phyloP scores from a whole-genome alignment of 2,797 vertebrate species.

The Centroberyx gerrardi region DNA sequence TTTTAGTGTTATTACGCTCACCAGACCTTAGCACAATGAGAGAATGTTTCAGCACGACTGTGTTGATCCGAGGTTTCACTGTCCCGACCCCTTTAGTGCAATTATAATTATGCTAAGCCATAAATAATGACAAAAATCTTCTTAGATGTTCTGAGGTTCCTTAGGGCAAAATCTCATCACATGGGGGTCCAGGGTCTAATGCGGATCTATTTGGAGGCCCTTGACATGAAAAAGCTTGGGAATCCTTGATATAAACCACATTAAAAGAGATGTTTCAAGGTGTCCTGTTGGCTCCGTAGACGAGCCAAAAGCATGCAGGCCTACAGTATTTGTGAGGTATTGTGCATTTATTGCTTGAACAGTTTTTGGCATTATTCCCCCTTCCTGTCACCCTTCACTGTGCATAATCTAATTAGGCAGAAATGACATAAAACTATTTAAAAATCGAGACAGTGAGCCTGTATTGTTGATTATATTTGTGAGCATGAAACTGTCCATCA shows the following conservation, averaged over 20 bases:
- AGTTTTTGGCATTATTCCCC: constrained; percentile 14
- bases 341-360: not conserved
- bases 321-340: not conserved
- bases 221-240: too few species aligned
- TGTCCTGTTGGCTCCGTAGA: not conserved
- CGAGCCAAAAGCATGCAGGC: not conserved
- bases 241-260: not conserved
- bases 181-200: too few species aligned
- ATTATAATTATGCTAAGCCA: too few species aligned
- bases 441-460: not conserved
- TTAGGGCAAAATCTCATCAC: too few species aligned
- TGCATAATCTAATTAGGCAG: not conserved
- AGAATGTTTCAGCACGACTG: too few species aligned
- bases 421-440: not conserved
- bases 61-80: too few species aligned
- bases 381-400: constrained; percentile 1
- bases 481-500: not conserved
- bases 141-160: too few species aligned
- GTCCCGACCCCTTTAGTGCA: too few species aligned
- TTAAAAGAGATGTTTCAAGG: not conserved
- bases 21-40: too few species aligned
- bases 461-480: not conserved
- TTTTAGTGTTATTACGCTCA: too few species aligned
- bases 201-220: too few species aligned
- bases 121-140: too few species aligned